Evolutionary conservation across 2,797 vertebrate species (phyloP).

Genomic region (Hippopotamyrus pictus): DNA sequence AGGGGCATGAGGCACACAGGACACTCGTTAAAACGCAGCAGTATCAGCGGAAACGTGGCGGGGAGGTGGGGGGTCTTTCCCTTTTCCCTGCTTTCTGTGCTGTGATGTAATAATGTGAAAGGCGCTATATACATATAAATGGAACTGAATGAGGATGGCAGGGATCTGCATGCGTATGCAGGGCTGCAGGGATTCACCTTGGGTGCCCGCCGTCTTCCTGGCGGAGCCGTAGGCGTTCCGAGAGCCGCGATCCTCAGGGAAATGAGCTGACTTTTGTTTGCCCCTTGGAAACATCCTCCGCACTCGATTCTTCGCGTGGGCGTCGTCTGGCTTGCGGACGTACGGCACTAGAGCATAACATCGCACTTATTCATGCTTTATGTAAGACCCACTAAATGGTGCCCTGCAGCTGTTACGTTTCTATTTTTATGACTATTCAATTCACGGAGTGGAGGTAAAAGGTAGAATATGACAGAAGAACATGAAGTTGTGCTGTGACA

Average conservation of each 20-base stretch:
- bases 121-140: background rate
- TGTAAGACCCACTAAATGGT: background rate
- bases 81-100: background rate
- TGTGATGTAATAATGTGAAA: background rate
- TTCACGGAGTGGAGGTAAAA: background rate
- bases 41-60: background rate
- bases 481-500: background rate
- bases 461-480: background rate
- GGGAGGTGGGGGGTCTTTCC: background rate
- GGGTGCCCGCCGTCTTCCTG: background rate
- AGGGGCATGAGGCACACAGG: background rate
- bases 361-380: background rate
- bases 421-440: background rate
- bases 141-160: background rate
- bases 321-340: background rate
- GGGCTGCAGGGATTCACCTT: background rate
- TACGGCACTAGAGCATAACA: background rate
- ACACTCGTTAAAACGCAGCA: background rate
- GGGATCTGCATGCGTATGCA: background rate
- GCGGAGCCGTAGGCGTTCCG: background rate
- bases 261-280: conserved; percentile 1
- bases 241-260: background rate
- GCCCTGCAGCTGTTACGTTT: background rate
- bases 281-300: background rate
- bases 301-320: background rate